Base-by-base conservation (phyloP, 1,140 invertebrate genomes). In the Zophobas morio region DNA sequence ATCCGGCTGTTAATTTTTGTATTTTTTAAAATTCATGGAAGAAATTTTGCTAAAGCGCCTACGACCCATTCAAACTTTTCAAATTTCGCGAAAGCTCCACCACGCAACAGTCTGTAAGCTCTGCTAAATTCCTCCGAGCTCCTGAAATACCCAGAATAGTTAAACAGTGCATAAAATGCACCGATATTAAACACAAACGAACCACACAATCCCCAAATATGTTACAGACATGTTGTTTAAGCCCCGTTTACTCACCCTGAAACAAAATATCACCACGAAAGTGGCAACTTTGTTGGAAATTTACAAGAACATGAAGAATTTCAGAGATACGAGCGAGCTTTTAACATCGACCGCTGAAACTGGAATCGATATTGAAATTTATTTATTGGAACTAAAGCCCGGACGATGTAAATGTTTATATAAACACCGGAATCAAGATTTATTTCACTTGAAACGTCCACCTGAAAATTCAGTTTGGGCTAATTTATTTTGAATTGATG, bases 101-200 rank as follows among this genome's bases (percentile, higher is more conserved):
- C 20, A 20, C 20, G 0, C 20, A 20, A 20, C 20, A 20, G 20
- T 20, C 20, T 20, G 20, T 20, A 20, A 20, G 20, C 56, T 35
- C 56, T 35, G 56, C 37, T n/a, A 39, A 60, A 60, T 60, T 60
- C 56, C 56, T 60, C 56, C 34, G 37, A 36, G 56, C 34, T 60
- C 37, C 2, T n/a, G 56, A 36, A 36, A 60, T 60, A 39, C 37
- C 37, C 56, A 8, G 36, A 60, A 60, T 60, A 60, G 56, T 60
- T 60, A 39, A 60, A 36, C 56, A 39, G 56, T 60, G 56, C 56
- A 60, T 60, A 60, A 60, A 60, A 60, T 39, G 56, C 56, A 60
- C 37, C 56, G n/a, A 60, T 60, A 60, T 60, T 60, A 60, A 8
- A 60, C 56, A 60, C 34, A 60, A 39, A 60, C 56, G 56, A 8